Conservation (phyloP, 2,888 invertebrate genomes). For the Pocota personata region DNA sequence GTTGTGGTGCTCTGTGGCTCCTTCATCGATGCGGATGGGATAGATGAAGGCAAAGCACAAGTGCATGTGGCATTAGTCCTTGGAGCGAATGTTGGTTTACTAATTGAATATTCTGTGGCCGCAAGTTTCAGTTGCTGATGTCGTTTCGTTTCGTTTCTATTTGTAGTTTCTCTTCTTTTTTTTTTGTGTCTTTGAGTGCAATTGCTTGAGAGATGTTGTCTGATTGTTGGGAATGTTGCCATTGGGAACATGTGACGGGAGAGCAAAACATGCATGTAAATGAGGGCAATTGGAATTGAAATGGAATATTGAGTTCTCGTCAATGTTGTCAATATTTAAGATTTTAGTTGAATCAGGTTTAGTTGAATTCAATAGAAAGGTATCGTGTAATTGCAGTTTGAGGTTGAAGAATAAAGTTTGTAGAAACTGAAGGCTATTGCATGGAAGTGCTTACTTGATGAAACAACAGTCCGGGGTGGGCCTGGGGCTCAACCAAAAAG, state of each 20-base stretch:
- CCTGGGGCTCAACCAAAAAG: too few relatives aligned
- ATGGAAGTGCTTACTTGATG: too few relatives aligned
- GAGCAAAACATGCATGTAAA: slow-evolving; percentile 16
- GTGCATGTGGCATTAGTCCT: slow-evolving; percentile 22
- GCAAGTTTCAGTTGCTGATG: slow-evolving; percentile 39
- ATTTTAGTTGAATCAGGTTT: too few relatives aligned
- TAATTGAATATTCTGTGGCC: slow-evolving; percentile 68
- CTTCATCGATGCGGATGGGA: neutral
- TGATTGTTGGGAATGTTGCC: slow-evolving; percentile 14
- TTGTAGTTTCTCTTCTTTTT: neutral
- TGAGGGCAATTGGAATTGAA: neutral
- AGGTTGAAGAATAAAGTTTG: too few relatives aligned
- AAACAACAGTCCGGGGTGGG: too few relatives aligned
- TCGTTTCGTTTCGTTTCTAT: neutral
- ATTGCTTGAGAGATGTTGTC: slow-evolving; percentile 55
- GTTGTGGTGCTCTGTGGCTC: neutral
- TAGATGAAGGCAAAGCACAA: neutral
- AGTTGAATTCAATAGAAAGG: too few relatives aligned
- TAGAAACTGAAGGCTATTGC: too few relatives aligned
- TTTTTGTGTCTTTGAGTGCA: slow-evolving; percentile 26
- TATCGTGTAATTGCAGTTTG: too few relatives aligned
- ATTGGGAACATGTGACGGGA: neutral
- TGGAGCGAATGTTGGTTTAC: slow-evolving; percentile 36
- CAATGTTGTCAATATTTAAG: neutral
- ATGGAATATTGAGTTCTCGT: neutral